Evolutionary conservation across 2,888 invertebrate species (phyloP).

Genomic region (Metallyticus violacea): DNA sequence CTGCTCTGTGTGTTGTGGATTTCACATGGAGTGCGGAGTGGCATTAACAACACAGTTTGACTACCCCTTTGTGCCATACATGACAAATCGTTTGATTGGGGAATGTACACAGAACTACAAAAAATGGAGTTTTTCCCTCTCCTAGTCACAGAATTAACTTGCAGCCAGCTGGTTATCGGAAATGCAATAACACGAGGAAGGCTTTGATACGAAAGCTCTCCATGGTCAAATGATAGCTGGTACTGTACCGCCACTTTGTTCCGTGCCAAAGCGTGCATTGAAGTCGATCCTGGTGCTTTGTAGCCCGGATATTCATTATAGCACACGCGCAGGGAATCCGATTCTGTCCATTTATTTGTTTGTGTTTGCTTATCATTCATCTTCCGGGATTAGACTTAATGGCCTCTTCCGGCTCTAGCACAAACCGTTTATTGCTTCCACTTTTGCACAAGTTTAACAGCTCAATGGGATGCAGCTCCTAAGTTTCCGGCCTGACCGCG

Average conservation of each 20-base stretch:
- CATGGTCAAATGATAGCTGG: no score
- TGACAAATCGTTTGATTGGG: background rate
- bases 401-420: background rate
- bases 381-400: background rate
- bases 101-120: background rate
- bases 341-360: no score
- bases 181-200: background rate
- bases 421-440: background rate
- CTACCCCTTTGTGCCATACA: background rate
- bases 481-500: no score
- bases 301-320: background rate
- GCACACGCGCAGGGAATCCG: background rate
- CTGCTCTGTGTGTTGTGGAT: no score
- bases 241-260: background rate
- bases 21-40: no score
- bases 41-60: background rate
- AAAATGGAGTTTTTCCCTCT: background rate
- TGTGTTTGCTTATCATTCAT: background rate
- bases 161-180: background rate
- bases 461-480: no score
- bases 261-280: background rate
- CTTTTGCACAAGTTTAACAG: no score
- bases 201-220: background rate
- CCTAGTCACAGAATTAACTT: background rate
- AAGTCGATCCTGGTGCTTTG: background rate